Conservation (phyloP, 2,888 invertebrate genomes). For the Euplagia quadripunctaria region DNA sequence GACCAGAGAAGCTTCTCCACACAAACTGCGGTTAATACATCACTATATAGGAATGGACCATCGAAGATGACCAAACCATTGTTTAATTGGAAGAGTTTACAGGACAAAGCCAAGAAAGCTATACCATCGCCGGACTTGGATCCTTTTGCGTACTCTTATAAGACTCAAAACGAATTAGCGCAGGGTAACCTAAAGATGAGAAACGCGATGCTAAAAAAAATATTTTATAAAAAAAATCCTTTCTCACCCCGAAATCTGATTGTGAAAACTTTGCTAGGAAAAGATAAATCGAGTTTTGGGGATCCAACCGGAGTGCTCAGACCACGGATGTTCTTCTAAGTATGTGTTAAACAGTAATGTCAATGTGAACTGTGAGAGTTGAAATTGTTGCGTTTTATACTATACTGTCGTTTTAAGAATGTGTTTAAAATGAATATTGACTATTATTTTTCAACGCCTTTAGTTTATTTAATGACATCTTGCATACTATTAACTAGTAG, state of each 20-base stretch:
- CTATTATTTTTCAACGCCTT: constrained; percentile 22
- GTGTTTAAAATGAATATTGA: constrained; percentile 29
- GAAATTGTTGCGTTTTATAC: constrained; percentile 51
- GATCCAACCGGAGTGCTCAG: constrained; percentile 62
- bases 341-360: constrained; percentile 36
- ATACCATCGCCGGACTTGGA: constrained; percentile 51
- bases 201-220: constrained; percentile 73
- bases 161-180: constrained; percentile 68
- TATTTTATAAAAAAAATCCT: constrained; percentile 78
- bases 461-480: neutral
- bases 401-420: constrained; percentile 50
- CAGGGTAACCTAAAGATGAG: constrained; percentile 71
- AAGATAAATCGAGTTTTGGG: constrained; percentile 72
- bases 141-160: constrained; percentile 61
- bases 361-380: constrained; percentile 37
- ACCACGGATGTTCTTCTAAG: constrained; percentile 72
- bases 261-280: constrained; percentile 73
- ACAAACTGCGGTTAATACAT: constrained; percentile 46
- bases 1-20: constrained; percentile 55
- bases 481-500: neutral
- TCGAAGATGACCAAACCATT: constrained; percentile 51
- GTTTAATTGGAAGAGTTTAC: constrained; percentile 67
- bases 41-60: neutral
- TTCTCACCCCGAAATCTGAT: constrained; percentile 77
- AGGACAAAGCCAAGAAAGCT: constrained; percentile 55